phyloP scores from a whole-genome alignment of 2,113 vertebrate genomes.

The Mobula hypostoma region DNA sequence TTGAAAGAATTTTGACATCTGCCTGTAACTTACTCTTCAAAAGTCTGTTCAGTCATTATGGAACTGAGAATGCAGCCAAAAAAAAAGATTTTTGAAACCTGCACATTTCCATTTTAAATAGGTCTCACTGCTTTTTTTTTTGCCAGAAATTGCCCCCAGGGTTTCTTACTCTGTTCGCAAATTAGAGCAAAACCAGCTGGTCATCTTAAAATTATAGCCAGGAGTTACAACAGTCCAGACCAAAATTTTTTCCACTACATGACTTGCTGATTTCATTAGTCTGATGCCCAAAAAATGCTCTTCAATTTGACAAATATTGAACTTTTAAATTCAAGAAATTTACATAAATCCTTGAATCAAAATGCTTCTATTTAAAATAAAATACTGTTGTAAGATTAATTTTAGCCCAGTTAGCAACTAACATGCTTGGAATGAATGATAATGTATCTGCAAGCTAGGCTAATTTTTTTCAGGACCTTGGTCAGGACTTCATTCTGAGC shows the following conservation, averaged over 20 bases:
- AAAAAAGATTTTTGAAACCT: neutral
- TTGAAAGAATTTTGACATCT: neutral
- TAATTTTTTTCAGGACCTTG: conserved; percentile 4
- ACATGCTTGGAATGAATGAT: neutral
- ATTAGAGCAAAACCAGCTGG: neutral
- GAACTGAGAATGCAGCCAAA: neutral
- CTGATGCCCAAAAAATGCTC: neutral
- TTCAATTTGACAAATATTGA: neutral
- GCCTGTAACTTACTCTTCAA: neutral
- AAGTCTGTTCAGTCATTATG: neutral
- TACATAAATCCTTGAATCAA: neutral
- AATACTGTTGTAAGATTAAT: neutral
- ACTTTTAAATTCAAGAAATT: conserved; percentile 19
- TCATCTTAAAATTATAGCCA: neutral
- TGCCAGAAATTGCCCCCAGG: neutral
- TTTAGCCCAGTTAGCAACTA: neutral
- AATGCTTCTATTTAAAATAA: conserved; percentile 1
- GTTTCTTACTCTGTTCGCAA: neutral
- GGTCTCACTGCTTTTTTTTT: neutral
- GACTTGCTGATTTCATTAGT: neutral
- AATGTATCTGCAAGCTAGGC: neutral
- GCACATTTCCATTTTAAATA: neutral
- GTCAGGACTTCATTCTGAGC: neutral
- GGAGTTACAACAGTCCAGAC: neutral
- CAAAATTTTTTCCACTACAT: neutral